Evolutionary conservation across 2,888 invertebrate species (phyloP).

Genomic region (Drosophila incognita): DNA sequence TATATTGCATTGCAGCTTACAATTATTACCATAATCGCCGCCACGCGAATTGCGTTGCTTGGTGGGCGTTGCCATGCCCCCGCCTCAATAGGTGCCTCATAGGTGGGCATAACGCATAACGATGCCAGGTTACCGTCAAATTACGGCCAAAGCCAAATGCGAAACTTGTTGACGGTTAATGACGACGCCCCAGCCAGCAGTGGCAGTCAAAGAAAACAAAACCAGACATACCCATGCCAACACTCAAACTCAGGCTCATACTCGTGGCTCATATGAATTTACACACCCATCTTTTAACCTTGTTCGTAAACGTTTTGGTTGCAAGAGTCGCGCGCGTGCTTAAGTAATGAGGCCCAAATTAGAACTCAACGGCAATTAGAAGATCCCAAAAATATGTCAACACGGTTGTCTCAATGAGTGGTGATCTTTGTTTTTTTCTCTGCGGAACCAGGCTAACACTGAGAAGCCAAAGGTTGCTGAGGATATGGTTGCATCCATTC

Average conservation of each 20-base stretch:
- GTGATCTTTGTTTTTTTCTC: not conserved
- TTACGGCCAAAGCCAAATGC: constrained; percentile 35
- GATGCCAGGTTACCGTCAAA: constrained; percentile 48
- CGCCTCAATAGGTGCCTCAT: not conserved
- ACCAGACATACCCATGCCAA: constrained; percentile 21
- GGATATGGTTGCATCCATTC: constrained; percentile 51
- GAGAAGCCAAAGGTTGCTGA: not conserved
- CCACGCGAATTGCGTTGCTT: constrained; percentile 15
- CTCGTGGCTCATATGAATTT: constrained; percentile 1
- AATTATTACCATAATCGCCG: not conserved
- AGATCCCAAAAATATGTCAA: constrained; percentile 43
- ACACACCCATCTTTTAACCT: constrained; percentile 38
- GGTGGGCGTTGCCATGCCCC: constrained; percentile 31
- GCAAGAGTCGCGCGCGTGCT: constrained; percentile 58
- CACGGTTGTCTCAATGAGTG: constrained; percentile 50
- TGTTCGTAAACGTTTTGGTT: constrained; percentile 46
- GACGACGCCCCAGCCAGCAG: constrained; percentile 25
- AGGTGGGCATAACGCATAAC: constrained; percentile 6
- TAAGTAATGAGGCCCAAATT: constrained; percentile 69
- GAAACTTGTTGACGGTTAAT: constrained; percentile 46
- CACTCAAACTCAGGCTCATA: not conserved
- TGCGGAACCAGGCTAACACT: not conserved
- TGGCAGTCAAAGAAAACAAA: constrained; percentile 27
- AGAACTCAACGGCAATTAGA: constrained; percentile 70
- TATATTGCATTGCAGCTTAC: not conserved